phyloP scores from a whole-genome alignment of 2,113 vertebrate species.

The Ginglymostoma cirratum region DNA sequence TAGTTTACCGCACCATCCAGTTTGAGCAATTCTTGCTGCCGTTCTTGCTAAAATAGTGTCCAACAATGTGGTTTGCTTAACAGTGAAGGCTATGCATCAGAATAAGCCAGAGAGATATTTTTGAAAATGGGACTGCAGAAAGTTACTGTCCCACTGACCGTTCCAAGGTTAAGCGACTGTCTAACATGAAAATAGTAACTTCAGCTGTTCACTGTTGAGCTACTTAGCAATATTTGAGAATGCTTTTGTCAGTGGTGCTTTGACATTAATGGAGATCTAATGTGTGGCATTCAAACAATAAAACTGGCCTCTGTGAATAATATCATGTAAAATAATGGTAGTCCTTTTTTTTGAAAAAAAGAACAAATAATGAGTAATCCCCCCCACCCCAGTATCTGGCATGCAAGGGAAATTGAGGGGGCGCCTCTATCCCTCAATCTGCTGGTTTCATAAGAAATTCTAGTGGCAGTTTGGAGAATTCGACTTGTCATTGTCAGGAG shows the following conservation, averaged over 20 bases:
- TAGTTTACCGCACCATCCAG: too few species aligned
- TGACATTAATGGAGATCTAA: neutral
- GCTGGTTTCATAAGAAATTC: too few species aligned
- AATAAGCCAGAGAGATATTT: neutral
- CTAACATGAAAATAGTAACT: neutral
- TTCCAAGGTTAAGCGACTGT: neutral
- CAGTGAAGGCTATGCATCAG: neutral
- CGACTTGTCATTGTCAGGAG: too few species aligned
- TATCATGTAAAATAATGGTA: neutral
- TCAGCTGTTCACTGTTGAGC: neutral
- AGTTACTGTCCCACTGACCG: neutral
- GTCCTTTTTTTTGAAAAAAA: neutral
- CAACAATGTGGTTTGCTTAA: neutral
- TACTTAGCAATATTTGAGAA: neutral
- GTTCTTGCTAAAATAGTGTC: too few species aligned
- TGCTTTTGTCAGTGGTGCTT: neutral
- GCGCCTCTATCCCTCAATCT: too few species aligned
- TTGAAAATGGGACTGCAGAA: neutral
- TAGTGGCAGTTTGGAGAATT: too few species aligned
- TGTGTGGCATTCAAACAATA: neutral
- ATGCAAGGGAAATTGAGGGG: too few species aligned
- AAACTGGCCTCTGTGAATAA: neutral
- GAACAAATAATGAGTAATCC: neutral
- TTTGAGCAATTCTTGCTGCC: too few species aligned
- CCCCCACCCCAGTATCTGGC: too few species aligned